Base-by-base conservation (phyloP, 2,797 vertebrate genomes). In the Sphenodon punctatus region DNA sequence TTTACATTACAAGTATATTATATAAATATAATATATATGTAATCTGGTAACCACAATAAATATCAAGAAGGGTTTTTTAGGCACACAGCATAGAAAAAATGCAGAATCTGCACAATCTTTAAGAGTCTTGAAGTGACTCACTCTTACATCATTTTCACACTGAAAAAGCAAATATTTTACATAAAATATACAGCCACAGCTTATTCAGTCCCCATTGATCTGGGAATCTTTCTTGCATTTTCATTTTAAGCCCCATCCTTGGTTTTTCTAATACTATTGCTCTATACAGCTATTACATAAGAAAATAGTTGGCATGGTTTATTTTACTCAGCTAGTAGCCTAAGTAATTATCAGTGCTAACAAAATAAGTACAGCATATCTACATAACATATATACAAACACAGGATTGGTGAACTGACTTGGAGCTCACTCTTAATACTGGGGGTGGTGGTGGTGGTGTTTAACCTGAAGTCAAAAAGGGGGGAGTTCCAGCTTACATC, bases 1-100 rank as follows among this genome's bases (percentile, higher is more conserved):
- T 96, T 88, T 96, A 96, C 94, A 96, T 85, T 89, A 93, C 86
- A 93, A 94, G 94, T 95, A 95, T 92, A 95, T 93, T 92, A 89
- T 95, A 96, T 95, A 96, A 96, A 96, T 96, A 96, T 95, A 95
- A 94, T 95, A 93, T 95, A 92, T 95, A 92, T 94, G 89, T 95
- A 94, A 94, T 95, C 78, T 94, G 91, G 82, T 94, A 93, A 94
- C 90, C 92, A 95, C 95, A 95, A 96, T 96, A 96, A 96, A 96
- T 95, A 96, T 93, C 90, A 95, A 94, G 90, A 92, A 94, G 87
- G 77, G 53, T 65, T 93, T 92, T 88, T 93, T 94, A 96, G 94
- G 95, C 95, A 96, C 95, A 94, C 61, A 92, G 94, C 93, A 94
- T 94, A 93, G 93, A 94, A 95, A 94, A 94, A 95, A 95, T 96